Evolutionary conservation across 2,888 invertebrate genomes (phyloP).

Genomic region (Nymphalis polychloros): DNA sequence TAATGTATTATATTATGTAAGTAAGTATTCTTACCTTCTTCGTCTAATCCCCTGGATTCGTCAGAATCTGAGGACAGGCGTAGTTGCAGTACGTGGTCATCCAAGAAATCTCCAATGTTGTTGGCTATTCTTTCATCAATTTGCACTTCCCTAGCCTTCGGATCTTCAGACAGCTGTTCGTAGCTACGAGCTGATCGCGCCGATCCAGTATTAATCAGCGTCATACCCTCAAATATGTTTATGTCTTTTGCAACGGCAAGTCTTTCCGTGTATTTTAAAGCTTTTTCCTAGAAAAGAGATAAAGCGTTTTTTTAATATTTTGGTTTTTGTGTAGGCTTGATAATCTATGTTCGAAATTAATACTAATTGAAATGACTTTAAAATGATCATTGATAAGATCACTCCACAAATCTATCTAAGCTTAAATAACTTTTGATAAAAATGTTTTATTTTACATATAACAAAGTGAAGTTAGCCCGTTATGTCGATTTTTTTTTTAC

Average conservation of each 20-base stretch:
- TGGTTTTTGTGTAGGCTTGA: too few relatives aligned
- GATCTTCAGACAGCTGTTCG: conserved; percentile 70
- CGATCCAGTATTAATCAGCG: conserved; percentile 75
- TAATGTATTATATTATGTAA: neutral
- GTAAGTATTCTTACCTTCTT: conserved; percentile 62
- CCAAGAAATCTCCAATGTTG: conserved; percentile 72
- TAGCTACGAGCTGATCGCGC: conserved; percentile 74
- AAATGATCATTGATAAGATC: too few relatives aligned
- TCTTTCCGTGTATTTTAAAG: conserved; percentile 81
- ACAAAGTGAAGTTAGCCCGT: too few relatives aligned
- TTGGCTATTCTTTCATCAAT: conserved; percentile 71
- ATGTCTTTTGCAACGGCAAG: conserved; percentile 80
- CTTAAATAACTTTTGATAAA: too few relatives aligned
- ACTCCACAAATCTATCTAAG: too few relatives aligned
- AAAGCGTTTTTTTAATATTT: neutral
- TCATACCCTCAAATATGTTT: conserved; percentile 77
- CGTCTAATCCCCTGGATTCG: conserved; percentile 69
- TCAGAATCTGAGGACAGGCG: conserved; percentile 65
- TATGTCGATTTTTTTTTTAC: too few relatives aligned
- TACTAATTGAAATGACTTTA: too few relatives aligned
- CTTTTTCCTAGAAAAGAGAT: conserved; percentile 78
- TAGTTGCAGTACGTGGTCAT: conserved; percentile 74
- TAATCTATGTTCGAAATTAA: too few relatives aligned
- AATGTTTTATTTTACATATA: too few relatives aligned
- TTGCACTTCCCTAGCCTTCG: conserved; percentile 69